These are phyloP conservation scores for Venusia cambrica DNA, from an alignment of 2,888 invertebrate genomes.

Conservation along the genomic window DNA sequence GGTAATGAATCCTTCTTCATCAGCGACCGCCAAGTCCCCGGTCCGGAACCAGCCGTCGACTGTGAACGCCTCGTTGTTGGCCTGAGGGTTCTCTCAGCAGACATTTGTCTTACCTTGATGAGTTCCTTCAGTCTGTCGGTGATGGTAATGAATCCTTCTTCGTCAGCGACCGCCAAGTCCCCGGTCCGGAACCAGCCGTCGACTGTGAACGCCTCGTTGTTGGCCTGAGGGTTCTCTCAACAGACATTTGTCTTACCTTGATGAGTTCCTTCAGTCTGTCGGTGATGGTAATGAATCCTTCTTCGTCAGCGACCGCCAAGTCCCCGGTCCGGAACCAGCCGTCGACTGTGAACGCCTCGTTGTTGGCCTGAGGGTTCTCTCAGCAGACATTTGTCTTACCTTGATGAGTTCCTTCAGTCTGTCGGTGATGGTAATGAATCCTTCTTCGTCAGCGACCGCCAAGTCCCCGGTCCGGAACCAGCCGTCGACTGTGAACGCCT, in stretches of 20 bases:
- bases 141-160: conserved; percentile 84
- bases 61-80: conserved; percentile 85
- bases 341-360: conserved; percentile 83
- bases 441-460: conserved; percentile 83
- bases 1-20: conserved; percentile 83
- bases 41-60: conserved; percentile 88
- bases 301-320: conserved; percentile 83
- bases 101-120: conserved; percentile 95
- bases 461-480: conserved; percentile 91
- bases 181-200: conserved; percentile 91
- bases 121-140: conserved; percentile 90
- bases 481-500: conserved; percentile 84
- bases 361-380: conserved; percentile 87
- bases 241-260: conserved; percentile 95
- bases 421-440: conserved; percentile 85
- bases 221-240: conserved; percentile 87
- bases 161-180: conserved; percentile 85
- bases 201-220: conserved; percentile 83
- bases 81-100: conserved; percentile 87
- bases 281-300: conserved; percentile 84
- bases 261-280: conserved; percentile 92
- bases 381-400: conserved; percentile 92
- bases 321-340: conserved; percentile 92
- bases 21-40: conserved; percentile 86
- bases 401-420: conserved; percentile 92